Base-by-base conservation (phyloP, 2,888 invertebrate genomes). In the Anodontia alba region DNA sequence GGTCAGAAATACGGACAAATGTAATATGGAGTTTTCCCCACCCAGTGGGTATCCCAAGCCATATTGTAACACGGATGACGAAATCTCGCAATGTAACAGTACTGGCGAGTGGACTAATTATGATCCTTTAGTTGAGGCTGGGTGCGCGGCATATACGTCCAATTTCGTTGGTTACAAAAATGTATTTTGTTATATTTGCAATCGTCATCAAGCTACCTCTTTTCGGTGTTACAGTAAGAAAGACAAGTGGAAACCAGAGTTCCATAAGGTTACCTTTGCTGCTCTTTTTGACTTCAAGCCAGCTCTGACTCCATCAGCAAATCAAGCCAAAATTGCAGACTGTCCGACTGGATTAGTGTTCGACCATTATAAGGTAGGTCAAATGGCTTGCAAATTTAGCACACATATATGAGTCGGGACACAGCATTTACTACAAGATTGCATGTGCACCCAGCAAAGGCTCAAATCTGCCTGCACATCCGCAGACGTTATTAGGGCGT, bases 121-220 rank as follows among this genome's bases (percentile, higher is more conserved):
- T 51, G 80, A 83, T 33, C 66, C 62, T 20, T 26, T 68, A 0
- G 62, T 86, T 5, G 83, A 78, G 17, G 42, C 54, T n/a, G 83
- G 78, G 0, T 86, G 86, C 57, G 20, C 26, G 2, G 62, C 68
- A 1, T 84, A 81, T 57, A 78, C 74, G 10, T 49, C 72, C 0
- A 29, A 76, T 3, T 80, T 78, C 29, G 26, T 43, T 1, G 33
- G 51, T 20, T 81, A 84, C 70, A 76, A 62, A 54, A 86, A 86
- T 62, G 66, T 81, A 3, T 84, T 82, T 36, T 86, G 86, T 46
- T 78, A 57, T 38, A 70, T 86, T 42, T 86, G 66, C 66, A 72
- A 62, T 23, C 26, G 12, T 57, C 57, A 2, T 7, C 2, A 57
- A 7, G 49, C 3, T 15, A 8, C 5, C 12, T 12, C 12, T 8